Percentiles rank a stretch among this genome's conserved stretches.
Evolutionary conservation across 92 coral and sea anemone genomes (phyloP).

Genomic region (Actinernus sp.): DNA sequence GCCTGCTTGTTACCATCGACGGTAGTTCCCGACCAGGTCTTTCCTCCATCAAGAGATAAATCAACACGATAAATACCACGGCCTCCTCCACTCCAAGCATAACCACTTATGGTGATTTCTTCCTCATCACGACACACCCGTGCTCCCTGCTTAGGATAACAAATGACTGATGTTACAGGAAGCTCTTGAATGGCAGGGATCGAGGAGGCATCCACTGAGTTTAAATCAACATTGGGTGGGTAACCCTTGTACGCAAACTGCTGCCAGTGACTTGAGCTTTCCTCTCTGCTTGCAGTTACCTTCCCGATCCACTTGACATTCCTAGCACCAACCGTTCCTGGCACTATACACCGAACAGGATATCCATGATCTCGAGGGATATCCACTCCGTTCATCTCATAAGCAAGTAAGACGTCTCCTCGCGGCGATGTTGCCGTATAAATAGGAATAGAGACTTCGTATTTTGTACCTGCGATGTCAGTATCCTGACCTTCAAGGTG

Average conservation of each 20-base stretch:
- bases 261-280: slow-evolving; percentile 69
- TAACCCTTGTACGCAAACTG: slow-evolving; percentile 75
- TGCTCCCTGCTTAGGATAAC: slow-evolving; percentile 58
- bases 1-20: slow-evolving; percentile 52
- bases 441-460: slow-evolving; percentile 63
- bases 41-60: slow-evolving; percentile 82
- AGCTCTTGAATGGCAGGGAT: slow-evolving; percentile 78
- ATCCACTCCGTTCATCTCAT: slow-evolving; percentile 71
- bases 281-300: slow-evolving; percentile 44
- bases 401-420: slow-evolving; percentile 69
- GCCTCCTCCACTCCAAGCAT: slow-evolving; percentile 90
- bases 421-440: slow-evolving; percentile 39
- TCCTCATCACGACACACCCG: slow-evolving; percentile 48
- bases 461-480: slow-evolving; percentile 56
- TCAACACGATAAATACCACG: slow-evolving; percentile 73
- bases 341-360: slow-evolving; percentile 59
- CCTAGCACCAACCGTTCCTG: slow-evolving; percentile 71
- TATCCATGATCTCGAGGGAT: slow-evolving; percentile 73
- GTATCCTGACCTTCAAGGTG: slow-evolving; percentile 67
- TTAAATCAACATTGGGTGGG: slow-evolving; percentile 67
- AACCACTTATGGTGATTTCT: slow-evolving; percentile 65
- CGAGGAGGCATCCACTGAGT: slow-evolving; percentile 60
- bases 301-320: slow-evolving; percentile 65
- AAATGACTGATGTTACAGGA: slow-evolving; percentile 80
- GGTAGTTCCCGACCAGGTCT: slow-evolving; percentile 70